Evolutionary conservation across 1,140 invertebrate genomes (phyloP).

Genomic region (Tetragonula clypearis): DNA sequence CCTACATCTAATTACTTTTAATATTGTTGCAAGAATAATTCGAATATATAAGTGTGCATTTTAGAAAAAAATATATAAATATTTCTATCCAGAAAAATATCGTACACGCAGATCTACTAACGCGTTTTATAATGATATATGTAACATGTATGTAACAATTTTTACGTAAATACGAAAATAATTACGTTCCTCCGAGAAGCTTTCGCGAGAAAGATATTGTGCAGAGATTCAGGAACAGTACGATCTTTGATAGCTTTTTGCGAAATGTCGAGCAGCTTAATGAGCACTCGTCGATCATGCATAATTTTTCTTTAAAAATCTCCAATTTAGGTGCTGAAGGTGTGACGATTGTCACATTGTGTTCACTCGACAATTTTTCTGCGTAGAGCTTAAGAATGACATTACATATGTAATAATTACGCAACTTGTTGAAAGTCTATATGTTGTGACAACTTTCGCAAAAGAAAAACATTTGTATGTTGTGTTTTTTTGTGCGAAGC

Average conservation of each 20-base stretch:
- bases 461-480: constrained; percentile 29
- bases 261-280: constrained; percentile 24
- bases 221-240: constrained; percentile 14
- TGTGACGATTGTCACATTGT: constrained; percentile 34
- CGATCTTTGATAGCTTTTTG: constrained; percentile 28
- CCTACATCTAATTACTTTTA: not conserved
- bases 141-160: not conserved
- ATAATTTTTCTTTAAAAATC: constrained; percentile 25
- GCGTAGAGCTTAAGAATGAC: constrained; percentile 51
- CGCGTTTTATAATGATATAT: not conserved
- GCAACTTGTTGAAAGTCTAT: constrained; percentile 46
- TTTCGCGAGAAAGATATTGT: not conserved
- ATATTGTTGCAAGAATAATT: not conserved
- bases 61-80: not conserved
- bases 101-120: not conserved
- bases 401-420: constrained; percentile 22
- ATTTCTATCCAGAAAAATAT: not conserved
- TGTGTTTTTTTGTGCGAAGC: constrained; percentile 30
- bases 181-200: not conserved
- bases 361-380: constrained; percentile 51
- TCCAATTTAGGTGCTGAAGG: constrained; percentile 39
- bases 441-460: constrained; percentile 12
- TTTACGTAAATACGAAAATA: not conserved
- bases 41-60: not conserved
- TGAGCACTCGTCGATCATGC: constrained; percentile 17